These are phyloP conservation scores for Gymnopithys bicolor DNA, from an alignment of 2,797 vertebrate genomes.

Conservation along the genomic window DNA sequence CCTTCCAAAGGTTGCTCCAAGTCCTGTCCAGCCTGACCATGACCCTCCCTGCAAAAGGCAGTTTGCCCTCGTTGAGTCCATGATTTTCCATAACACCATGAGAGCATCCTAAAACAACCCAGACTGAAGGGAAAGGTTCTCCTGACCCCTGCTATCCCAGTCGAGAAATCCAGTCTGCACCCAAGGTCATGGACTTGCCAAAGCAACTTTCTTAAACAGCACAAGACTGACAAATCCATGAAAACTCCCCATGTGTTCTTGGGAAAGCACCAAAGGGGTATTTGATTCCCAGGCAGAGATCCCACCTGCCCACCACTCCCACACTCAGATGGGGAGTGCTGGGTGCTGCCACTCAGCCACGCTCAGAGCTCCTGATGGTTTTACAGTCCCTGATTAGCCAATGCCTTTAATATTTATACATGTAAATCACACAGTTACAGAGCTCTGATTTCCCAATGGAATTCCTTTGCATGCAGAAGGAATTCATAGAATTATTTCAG, in stretches of 20 bases:
- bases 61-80: not conserved
- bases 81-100: no score
- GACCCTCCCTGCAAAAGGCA: not conserved
- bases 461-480: not conserved
- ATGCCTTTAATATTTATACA: not conserved
- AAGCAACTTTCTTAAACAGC: not conserved
- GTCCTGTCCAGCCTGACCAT: not conserved
- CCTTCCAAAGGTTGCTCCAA: not conserved
- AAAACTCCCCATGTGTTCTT: fast-evolving
- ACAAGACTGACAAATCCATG: no score
- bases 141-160: no score
- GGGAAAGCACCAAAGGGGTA: fast-evolving
- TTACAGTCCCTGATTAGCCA: not conserved
- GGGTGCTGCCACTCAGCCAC: not conserved
- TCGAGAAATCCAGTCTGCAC: not conserved
- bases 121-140: not conserved
- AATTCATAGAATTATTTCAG: not conserved
- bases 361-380: not conserved
- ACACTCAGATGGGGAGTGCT: fast-evolving
- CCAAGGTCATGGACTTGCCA: fast-evolving
- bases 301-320: fast-evolving
- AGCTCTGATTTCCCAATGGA: not conserved
- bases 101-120: not conserved
- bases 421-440: not conserved
- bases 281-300: fast-evolving